phyloP scores from a whole-genome alignment of 1,140 invertebrate species.

The Lasioglossum albipes region DNA sequence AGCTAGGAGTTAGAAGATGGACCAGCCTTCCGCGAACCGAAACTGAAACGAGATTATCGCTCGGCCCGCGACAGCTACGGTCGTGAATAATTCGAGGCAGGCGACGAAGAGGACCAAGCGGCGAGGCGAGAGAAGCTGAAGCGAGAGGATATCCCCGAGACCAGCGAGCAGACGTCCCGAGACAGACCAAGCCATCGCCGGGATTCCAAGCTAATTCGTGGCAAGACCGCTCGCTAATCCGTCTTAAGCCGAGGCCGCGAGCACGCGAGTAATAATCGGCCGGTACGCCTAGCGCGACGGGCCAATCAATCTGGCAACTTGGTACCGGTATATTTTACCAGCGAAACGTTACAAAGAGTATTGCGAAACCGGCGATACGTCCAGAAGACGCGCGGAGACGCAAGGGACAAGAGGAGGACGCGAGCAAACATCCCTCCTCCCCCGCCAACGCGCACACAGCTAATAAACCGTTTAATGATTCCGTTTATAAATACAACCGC shows the following conservation, averaged over 20 bases:
- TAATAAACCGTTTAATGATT: conserved; percentile 47
- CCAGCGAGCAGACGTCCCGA: conserved; percentile 29
- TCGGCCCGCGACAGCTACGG: conserved; percentile 38
- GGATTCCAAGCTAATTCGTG: conserved; percentile 73
- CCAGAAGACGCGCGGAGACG: not conserved
- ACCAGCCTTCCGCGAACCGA: conserved; percentile 58
- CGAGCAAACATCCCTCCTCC: not conserved
- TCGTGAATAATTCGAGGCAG: conserved; percentile 69
- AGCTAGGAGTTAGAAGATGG: conserved; percentile 30
- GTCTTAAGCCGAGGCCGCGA: conserved; percentile 50
- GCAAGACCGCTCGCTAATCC: conserved; percentile 65
- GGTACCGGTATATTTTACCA: conserved; percentile 18
- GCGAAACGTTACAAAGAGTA: conserved; percentile 19
- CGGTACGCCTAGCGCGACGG: conserved; percentile 64
- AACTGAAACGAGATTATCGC: conserved; percentile 65
- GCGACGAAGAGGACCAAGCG: conserved; percentile 20
- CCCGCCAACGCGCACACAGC: not conserved
- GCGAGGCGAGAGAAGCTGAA: not conserved
- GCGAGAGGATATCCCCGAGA: not conserved
- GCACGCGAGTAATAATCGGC: conserved; percentile 70
- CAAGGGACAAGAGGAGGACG: not conserved
- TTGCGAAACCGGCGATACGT: not conserved
- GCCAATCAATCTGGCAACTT: conserved; percentile 65
- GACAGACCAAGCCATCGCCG: conserved; percentile 42
- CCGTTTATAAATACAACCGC: conserved; percentile 37